Percentiles rank a stretch among this genome's conserved stretches.
Conservation (phyloP, 2,888 invertebrate genomes). For the Neria commutata region DNA sequence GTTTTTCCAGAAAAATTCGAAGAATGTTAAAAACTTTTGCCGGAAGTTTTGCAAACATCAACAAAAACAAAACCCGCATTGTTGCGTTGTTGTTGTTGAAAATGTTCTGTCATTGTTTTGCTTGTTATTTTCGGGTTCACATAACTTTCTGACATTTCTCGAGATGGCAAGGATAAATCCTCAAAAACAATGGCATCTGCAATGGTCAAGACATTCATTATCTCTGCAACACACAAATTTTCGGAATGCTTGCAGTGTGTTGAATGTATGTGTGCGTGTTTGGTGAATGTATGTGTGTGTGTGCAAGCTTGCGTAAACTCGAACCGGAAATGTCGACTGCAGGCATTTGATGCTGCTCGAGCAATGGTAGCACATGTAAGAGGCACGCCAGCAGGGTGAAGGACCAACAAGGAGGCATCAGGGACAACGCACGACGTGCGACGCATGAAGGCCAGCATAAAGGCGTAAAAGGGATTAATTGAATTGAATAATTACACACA, state of each 20-base stretch:
- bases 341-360: too few species aligned
- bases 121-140: conserved; percentile 22
- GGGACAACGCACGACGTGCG: not conserved
- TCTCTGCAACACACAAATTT: not conserved
- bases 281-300: too few species aligned
- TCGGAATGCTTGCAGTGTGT: not conserved
- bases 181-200: not conserved
- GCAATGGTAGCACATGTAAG: not conserved
- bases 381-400: not conserved
- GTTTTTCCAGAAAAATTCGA: not conserved
- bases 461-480: conserved; percentile 38
- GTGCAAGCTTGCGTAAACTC: too few species aligned
- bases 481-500: conserved; percentile 41
- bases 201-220: conserved; percentile 6
- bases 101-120: conserved; percentile 41
- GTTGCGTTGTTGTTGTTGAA: conserved; percentile 26
- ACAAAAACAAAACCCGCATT: not conserved
- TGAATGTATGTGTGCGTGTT: conserved; percentile 30
- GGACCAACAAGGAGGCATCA: not conserved
- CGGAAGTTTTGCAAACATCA: not conserved
- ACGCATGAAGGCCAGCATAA: not conserved
- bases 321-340: too few species aligned
- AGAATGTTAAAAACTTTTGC: conserved; percentile 12
- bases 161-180: not conserved
- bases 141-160: conserved; percentile 36